Percentiles rank a stretch among this genome's conserved stretches.
Conservation (phyloP, 53 echinoderm and acorn worm genomes). For the Glandiceps talaboti region DNA sequence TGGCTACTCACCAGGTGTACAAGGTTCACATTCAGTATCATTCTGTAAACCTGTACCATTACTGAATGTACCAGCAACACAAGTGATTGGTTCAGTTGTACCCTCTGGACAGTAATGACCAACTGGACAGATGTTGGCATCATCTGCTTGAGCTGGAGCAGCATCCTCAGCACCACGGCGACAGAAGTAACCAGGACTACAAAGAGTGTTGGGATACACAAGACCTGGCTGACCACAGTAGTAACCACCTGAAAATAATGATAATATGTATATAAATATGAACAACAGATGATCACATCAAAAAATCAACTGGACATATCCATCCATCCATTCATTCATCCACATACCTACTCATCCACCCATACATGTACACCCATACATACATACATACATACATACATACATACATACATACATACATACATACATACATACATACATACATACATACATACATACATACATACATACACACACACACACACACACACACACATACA, state of each 20-base stretch:
- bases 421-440: not conserved
- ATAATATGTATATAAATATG: too few species aligned
- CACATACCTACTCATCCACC: not conserved
- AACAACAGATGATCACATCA: too few species aligned
- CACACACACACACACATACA: not conserved
- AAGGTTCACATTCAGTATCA: conserved; percentile 84
- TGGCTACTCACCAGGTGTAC: conserved; percentile 76
- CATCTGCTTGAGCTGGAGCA: conserved; percentile 63
- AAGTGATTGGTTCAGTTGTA: conserved; percentile 57
- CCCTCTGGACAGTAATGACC: conserved; percentile 85
- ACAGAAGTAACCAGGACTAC: conserved; percentile 82
- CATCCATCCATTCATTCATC: not conserved
- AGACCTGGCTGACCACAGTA: conserved; percentile 91
- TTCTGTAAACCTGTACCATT: conserved; percentile 77
- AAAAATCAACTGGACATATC: too few species aligned
- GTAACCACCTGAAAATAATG: conserved; percentile 35
- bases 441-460: not conserved
- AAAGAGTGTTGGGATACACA: conserved; percentile 76
- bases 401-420: not conserved
- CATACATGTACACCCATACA: not conserved
- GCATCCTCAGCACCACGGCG: conserved; percentile 51
- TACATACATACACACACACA: not conserved
- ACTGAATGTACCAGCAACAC: conserved; percentile 79
- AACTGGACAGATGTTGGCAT: conserved; percentile 65
- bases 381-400: not conserved